phyloP scores from a whole-genome alignment of 2,888 invertebrate species.

The Andrena flavipes region DNA sequence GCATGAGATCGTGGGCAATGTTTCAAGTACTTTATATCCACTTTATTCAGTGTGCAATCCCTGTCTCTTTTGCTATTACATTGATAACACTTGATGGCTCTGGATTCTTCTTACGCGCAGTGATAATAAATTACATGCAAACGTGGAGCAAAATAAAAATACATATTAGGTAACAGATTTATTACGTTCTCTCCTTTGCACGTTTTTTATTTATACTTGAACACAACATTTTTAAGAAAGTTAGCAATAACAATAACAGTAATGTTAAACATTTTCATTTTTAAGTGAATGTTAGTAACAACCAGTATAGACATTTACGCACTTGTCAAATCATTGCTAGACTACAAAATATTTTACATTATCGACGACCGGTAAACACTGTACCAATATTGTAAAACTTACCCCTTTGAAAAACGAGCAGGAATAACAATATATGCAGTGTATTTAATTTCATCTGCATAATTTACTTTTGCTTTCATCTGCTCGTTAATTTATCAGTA shows the following conservation, averaged over 20 bases:
- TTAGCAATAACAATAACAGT: not conserved
- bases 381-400: slow-evolving; percentile 46
- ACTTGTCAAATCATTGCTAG: not conserved
- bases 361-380: slow-evolving; percentile 12
- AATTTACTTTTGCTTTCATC: slow-evolving; percentile 16
- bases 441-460: slow-evolving; percentile 52
- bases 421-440: slow-evolving; percentile 66
- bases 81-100: slow-evolving; percentile 75
- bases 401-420: slow-evolving; percentile 70
- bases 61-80: slow-evolving; percentile 71
- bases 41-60: slow-evolving; percentile 64
- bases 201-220: not conserved
- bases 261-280: not conserved
- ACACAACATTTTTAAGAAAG: not conserved
- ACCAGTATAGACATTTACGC: not conserved
- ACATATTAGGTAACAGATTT: not conserved
- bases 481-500: not conserved
- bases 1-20: slow-evolving; percentile 66
- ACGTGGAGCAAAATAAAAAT: not conserved
- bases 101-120: slow-evolving; percentile 60
- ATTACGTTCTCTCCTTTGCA: not conserved
- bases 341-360: slow-evolving; percentile 9
- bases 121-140: not conserved
- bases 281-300: not conserved
- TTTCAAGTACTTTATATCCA: slow-evolving; percentile 68